Evolutionary conservation across 2,888 invertebrate genomes (phyloP).

Genomic region (Athalia circularis): DNA sequence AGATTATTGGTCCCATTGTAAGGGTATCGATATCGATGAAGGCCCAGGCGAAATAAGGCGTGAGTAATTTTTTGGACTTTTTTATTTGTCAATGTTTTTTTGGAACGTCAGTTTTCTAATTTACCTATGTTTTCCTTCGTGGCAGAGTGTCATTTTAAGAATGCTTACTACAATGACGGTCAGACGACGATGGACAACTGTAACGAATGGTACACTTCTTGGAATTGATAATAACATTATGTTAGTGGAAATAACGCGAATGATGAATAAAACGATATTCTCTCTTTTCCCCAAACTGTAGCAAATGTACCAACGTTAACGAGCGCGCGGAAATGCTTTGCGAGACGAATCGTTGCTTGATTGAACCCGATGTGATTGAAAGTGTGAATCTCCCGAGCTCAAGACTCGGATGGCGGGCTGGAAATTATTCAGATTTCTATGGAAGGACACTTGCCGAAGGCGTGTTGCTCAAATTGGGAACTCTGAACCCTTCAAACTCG

Average conservation of each 20-base stretch:
- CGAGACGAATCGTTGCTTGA: slow-evolving; percentile 84
- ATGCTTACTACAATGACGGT: slow-evolving; percentile 76
- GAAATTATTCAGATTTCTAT: slow-evolving; percentile 90
- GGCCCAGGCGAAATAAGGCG: neutral
- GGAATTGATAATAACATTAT: slow-evolving; percentile 19
- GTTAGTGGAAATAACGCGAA: neutral
- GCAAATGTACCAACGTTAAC: slow-evolving; percentile 76
- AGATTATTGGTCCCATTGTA: slow-evolving; percentile 88
- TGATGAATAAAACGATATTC: neutral
- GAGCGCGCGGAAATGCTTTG: slow-evolving; percentile 78
- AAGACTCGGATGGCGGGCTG: slow-evolving; percentile 84
- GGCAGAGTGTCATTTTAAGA: slow-evolving; percentile 76
- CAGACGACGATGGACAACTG: slow-evolving; percentile 80
- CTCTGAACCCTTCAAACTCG: slow-evolving; percentile 76
- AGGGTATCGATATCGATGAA: slow-evolving; percentile 69
- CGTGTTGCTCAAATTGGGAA: slow-evolving; percentile 84
- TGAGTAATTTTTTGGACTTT: neutral
- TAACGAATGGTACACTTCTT: slow-evolving; percentile 81
- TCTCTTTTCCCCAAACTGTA: slow-evolving; percentile 63
- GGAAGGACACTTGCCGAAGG: slow-evolving; percentile 89
- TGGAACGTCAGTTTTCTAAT: neutral
- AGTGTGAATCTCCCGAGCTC: slow-evolving; percentile 79
- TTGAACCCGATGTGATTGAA: slow-evolving; percentile 82
- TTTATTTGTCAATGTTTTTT: neutral
- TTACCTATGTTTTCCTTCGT: slow-evolving; percentile 48